Evolutionary conservation across 2,113 vertebrate genomes (phyloP), one percentile per base, ranked within the genome.

Genomic region (Formicarius rufipectus): DNA sequence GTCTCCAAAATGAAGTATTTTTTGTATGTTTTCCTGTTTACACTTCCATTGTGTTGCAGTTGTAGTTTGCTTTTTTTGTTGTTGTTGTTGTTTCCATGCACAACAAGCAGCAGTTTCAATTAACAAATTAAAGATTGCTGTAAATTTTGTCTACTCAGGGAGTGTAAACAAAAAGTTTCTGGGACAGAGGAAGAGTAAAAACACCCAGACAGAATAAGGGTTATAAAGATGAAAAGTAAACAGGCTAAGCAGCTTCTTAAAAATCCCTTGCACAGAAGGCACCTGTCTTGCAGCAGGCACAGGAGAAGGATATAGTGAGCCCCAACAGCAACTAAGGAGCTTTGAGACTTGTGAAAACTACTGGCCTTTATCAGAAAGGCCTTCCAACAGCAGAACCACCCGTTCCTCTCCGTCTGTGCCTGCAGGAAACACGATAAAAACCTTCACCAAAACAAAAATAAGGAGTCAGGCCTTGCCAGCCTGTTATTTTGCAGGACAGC

Each of bases 371-470:
- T 90, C 89, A 84, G 78, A 73, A 75, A 78, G 35, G 40, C 58
- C 35, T 5, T 4, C 63, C 78, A 87, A 63, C 27, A 91, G 84
- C 78, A 95, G 93, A 93, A 96, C 95, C 89, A 91, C 88, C 93
- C 83, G 0, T 95, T 96, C 88, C 92, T 95, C 90, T 88, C 64
- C 6, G 0, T 59, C 50, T 0, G 0, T 56, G 63, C 87, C 92
- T 96, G 93, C 90, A 96, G 93, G 95, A 96, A 96, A 92, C 40
- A 58, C 5, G 87, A 93, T 95, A 97, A 97, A 96, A 92, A 75
- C 64, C 52, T 73, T 84, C 75, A 81, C 39, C 79, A 71, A 93
- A 94, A 89, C 82, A 95, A 23, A 92, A 93, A 93, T 74, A 89
- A 74, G 85, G 75, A 86, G 63, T 47, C 50, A 60, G 72, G 52